phyloP scores from a whole-genome alignment of 1,140 invertebrate genomes.

The Grapholita molesta region DNA sequence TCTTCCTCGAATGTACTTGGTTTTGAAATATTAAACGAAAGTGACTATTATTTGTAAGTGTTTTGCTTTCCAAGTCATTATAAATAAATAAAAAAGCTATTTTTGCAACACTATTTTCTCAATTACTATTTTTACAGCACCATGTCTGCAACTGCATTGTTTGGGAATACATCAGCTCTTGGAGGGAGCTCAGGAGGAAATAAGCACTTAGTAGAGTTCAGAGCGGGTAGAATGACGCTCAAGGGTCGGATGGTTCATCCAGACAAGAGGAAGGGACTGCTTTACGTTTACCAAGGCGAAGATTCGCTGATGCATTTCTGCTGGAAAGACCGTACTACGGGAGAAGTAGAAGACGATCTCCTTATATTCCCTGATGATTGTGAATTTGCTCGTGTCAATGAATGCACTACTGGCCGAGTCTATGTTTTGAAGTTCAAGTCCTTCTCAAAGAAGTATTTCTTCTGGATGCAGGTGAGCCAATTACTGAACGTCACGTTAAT shows the following conservation, averaged over 20 bases:
- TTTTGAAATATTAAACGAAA: neutral
- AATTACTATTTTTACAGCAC: constrained; percentile 24
- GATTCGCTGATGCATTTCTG: constrained; percentile 98
- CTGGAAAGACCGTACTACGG: constrained; percentile 95
- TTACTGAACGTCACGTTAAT: neutral
- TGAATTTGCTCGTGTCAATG: constrained; percentile 96
- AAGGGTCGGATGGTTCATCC: constrained; percentile 96
- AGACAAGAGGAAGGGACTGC: constrained; percentile 95
- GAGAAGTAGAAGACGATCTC: constrained; percentile 88
- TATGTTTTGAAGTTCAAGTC: constrained; percentile 98
- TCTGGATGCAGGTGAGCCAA: constrained; percentile 94
- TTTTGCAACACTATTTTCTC: neutral
- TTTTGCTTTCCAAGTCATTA: too few species aligned
- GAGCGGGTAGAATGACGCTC: constrained; percentile 97
- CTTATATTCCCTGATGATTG: constrained; percentile 99
- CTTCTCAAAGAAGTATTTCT: constrained; percentile 94
- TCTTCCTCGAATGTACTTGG: neutral
- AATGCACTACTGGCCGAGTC: constrained; percentile 97
- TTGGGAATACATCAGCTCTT: constrained; percentile 84
- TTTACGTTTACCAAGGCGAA: constrained; percentile 97
- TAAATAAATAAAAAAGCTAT: too few species aligned
- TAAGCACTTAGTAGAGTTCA: constrained; percentile 96
- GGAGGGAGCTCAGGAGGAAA: constrained; percentile 89
- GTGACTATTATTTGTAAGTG: neutral
- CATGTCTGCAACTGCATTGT: constrained; percentile 84